phyloP scores from a whole-genome alignment of 2,113 vertebrate species.

The Carassius auratus region DNA sequence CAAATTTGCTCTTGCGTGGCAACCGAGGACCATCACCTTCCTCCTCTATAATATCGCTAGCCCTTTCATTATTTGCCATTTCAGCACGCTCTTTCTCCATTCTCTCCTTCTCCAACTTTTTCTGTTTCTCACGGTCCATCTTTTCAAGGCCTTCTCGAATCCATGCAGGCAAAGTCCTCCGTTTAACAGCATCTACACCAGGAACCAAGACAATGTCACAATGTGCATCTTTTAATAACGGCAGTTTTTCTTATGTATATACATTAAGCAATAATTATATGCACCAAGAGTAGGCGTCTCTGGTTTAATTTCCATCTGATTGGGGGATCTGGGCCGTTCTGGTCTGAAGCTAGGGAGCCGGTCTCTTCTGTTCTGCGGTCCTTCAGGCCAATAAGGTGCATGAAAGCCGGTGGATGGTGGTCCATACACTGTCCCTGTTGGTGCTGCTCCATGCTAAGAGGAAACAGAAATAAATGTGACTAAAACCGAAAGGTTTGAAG shows the following conservation, averaged over 20 bases:
- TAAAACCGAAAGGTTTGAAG: background rate
- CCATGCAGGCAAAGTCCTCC: conserved; percentile 95
- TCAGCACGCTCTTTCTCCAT: conserved; percentile 94
- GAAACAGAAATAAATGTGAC: background rate
- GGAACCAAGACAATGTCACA: background rate
- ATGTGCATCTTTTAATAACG: background rate
- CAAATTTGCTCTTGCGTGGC: conserved; percentile 98
- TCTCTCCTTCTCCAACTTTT: conserved; percentile 91
- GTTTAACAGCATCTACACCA: conserved; percentile 90
- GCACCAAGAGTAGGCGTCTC: conserved; percentile 91
- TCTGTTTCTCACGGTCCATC: conserved; percentile 98
- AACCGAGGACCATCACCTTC: conserved; percentile 85
- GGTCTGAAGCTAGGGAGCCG: conserved; percentile 85
- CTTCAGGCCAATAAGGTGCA: conserved; percentile 93
- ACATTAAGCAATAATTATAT: conserved; percentile 25
- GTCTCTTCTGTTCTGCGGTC: conserved; percentile 93
- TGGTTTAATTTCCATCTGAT: conserved; percentile 90
- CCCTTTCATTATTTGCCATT: conserved; percentile 86
- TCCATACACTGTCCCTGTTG: conserved; percentile 80
- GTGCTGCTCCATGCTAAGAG: conserved; percentile 92
- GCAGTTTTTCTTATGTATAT: background rate
- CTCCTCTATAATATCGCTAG: conserved; percentile 79
- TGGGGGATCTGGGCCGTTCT: conserved; percentile 91
- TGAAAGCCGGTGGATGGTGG: conserved; percentile 90
- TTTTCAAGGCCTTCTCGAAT: conserved; percentile 98